Evolutionary conservation across 2,888 invertebrate genomes (phyloP), one percentile per base, ranked within the genome.

Genomic region (Polymixis flavicincta): DNA sequence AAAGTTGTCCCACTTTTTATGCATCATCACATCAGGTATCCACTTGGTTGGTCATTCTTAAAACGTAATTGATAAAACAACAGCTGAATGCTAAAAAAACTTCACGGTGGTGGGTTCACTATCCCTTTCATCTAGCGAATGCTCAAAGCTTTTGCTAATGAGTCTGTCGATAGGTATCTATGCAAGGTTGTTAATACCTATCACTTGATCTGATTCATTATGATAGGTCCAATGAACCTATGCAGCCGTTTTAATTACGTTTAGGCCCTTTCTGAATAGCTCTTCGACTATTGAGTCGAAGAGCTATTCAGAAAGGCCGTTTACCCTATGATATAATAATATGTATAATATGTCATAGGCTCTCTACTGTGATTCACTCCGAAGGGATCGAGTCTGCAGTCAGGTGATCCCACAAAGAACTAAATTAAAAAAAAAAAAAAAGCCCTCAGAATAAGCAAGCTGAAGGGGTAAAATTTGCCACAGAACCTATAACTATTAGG

Each of bases 1-100:
- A 87, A 87, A 87, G 88, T 85, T 79, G 82, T 71, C 63, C 80
- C 52, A 88, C 80, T 86, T 82, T 81, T 86, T 74, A 83, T 85
- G 78, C 87, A 75, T 75, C 80, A 86, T 82, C 59, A 73, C 73
- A 83, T 78, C 70, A 66, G 61, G 54, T 80, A 77, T 73, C 61
- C 80, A 83, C 63, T 85, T 77, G 63, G 74, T 75, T 75, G 78
- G 69, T 72, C 22, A 75, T 77, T 74, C 52, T 69, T 76, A 61
- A 69, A 75, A 50, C 3, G 48, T 79, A 60, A 72, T 68, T 25
- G 50, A 14, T 52, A 64, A 52, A 78, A 74, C 60, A 69, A 78
- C 66, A 57, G 37, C 32, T 48, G 63, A 57, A 76, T 82, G n/a
- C 32, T 37, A 17, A 42, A 25, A 52, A 17, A 60, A 61, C 32